Evolutionary conservation across 2,113 vertebrate genomes (phyloP), one percentile per base, ranked within the genome.

Genomic region (Atlantisia rogersi): DNA sequence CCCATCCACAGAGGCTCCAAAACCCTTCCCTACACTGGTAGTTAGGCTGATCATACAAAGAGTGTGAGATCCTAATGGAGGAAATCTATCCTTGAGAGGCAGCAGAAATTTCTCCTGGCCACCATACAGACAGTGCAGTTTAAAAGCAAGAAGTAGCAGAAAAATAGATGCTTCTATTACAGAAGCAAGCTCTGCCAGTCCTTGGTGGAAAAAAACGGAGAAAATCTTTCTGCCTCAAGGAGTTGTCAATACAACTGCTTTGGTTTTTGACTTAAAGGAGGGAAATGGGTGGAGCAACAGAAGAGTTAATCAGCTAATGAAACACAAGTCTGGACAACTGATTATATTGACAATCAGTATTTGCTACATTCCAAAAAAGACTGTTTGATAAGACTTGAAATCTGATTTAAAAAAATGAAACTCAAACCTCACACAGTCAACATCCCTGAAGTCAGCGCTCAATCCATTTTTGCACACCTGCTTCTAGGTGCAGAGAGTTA

Each of bases 11-110:
- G 8, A 63, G 29, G 6, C 4, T 29, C 19, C 3, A 1, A 48
- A 21, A 17, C 12, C 6, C 37, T 67, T 52, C 44, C 26, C 18
- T 28, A 12, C 22, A 29, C 31, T 76, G 21, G 26, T 31, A 17
- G 6, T 8, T 55, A 46, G 15, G 32, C 53, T 1, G 2, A 24
- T 46, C 10, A 31, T 69, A 25, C 0, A 2, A 31, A 50, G 13
- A 3, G 20, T 42, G 31, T n/a, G n/a, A n/a, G n/a, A n/a, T n/a
- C 46, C 22, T 18, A 29, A 1, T 16, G 15, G 22, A 53, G 12
- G 12, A 10, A 76, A 55, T 50, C 16, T 35, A 0, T 46, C 28
- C 19, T 28, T 39, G 18, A 9, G 39, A 22, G 62, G 26, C 24
- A 39, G 20, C 19, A 73, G 22, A 18, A 53, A 29, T 48, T 64